phyloP scores from a whole-genome alignment of 2,113 vertebrate genomes.

The Notothenia rossii region DNA sequence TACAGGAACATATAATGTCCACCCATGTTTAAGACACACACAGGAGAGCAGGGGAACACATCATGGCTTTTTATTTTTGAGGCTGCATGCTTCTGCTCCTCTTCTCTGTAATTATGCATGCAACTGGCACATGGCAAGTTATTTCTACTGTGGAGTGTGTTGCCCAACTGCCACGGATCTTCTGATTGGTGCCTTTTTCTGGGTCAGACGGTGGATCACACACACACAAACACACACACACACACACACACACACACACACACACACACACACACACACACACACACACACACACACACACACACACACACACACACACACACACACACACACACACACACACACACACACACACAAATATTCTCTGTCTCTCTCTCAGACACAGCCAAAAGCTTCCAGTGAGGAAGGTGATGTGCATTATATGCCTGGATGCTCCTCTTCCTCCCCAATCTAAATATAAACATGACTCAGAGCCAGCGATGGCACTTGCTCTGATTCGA shows the following conservation, averaged over 20 bases:
- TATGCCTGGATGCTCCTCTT: slow-evolving; percentile 69
- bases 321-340: slow-evolving; percentile 8
- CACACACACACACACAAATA: slow-evolving; percentile 49
- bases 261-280: slow-evolving; percentile 5
- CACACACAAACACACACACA: slow-evolving; percentile 28
- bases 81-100: slow-evolving; percentile 33
- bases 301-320: slow-evolving; percentile 17
- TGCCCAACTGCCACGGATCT: slow-evolving; percentile 71
- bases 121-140: slow-evolving; percentile 82
- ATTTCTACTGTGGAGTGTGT: slow-evolving; percentile 81
- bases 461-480: slow-evolving; percentile 60
- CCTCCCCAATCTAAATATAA: slow-evolving; percentile 78
- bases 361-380: slow-evolving; percentile 49
- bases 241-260: slow-evolving; percentile 31
- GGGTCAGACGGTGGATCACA: slow-evolving; percentile 79
- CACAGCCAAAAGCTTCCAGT: slow-evolving; percentile 64
- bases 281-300: slow-evolving; percentile 39
- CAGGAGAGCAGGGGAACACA: neutral
- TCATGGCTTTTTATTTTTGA: slow-evolving; percentile 45
- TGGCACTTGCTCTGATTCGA: slow-evolving; percentile 60
- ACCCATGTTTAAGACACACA: slow-evolving; percentile 11
- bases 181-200: slow-evolving; percentile 81
- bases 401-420: slow-evolving; percentile 73
- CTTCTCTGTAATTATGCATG: slow-evolving; percentile 77
- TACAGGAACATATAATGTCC: slow-evolving; percentile 55